A percentile compares a stretch with the other conserved stretches of the same genome.
These are phyloP conservation scores for Eilema sororculum DNA, from an alignment of 2,888 invertebrate species.

Conservation along the genomic window DNA sequence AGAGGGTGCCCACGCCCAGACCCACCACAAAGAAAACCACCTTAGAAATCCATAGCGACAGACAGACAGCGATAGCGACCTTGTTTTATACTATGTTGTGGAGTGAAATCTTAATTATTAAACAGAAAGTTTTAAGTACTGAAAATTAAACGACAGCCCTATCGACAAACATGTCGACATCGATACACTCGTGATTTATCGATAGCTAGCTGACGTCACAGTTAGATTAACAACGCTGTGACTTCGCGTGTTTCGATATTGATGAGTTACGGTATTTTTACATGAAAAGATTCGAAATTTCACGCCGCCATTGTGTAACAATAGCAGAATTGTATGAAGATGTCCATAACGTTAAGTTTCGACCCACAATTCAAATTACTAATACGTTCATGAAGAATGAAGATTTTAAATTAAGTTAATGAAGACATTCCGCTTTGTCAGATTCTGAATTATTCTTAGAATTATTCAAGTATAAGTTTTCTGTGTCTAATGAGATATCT, in stretches of 20 bases:
- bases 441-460: not conserved
- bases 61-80: no score
- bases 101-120: no score
- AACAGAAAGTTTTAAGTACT: no score
- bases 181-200: conserved; percentile 52
- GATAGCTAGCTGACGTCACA: conserved; percentile 46
- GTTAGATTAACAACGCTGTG: conserved; percentile 43
- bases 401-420: not conserved
- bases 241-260: conserved; percentile 46
- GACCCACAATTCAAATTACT: conserved; percentile 21
- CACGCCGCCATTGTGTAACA: conserved; percentile 38
- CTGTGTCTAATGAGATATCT: no score
- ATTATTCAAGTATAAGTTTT: no score
- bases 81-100: no score
- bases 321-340: conserved; percentile 27
- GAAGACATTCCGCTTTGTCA: no score
- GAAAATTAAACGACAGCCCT: conserved; percentile 39
- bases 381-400: conserved; percentile 20
- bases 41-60: no score
- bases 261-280: conserved; percentile 45
- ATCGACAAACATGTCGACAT: conserved; percentile 48
- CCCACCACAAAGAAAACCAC: no score
- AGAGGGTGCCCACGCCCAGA: no score
- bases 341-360: conserved; percentile 24
- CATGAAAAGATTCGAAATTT: conserved; percentile 39